These are phyloP conservation scores for Marasmarcha lunaedactyla DNA, from an alignment of 2,888 invertebrate genomes.

Conservation along the genomic window DNA sequence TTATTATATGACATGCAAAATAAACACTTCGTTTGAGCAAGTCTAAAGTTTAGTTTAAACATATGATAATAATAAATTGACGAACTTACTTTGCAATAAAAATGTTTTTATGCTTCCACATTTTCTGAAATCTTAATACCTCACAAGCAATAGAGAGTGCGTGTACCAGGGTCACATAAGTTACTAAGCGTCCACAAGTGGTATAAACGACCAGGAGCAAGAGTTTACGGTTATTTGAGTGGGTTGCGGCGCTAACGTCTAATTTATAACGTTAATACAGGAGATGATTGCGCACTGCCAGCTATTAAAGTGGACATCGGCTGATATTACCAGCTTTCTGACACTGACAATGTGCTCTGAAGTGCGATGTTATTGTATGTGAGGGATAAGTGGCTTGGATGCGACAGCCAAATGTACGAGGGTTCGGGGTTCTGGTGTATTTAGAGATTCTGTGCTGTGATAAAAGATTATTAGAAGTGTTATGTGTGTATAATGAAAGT, in stretches of 20 bases:
- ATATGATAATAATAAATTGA: too few relatives aligned
- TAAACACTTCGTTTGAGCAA: too few relatives aligned
- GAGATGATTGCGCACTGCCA: slow-evolving; percentile 36
- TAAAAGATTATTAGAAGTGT: too few relatives aligned
- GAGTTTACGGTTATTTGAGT: slow-evolving; percentile 63
- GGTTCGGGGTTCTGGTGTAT: too few relatives aligned
- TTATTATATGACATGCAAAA: too few relatives aligned
- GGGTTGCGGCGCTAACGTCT: slow-evolving; percentile 52
- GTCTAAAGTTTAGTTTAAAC: too few relatives aligned
- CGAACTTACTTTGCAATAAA: too few relatives aligned
- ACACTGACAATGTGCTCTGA: slow-evolving; percentile 13
- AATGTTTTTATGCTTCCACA: too few relatives aligned
- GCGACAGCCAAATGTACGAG: neutral
- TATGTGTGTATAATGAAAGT: too few relatives aligned
- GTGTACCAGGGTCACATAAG: slow-evolving; percentile 33
- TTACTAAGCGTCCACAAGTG: slow-evolving; percentile 39
- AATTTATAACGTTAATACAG: slow-evolving; percentile 67
- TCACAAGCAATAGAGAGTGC: slow-evolving; percentile 20
- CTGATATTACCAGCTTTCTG: slow-evolving; percentile 22
- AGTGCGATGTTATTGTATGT: neutral
- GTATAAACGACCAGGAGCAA: slow-evolving; percentile 41
- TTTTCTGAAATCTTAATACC: too few relatives aligned
- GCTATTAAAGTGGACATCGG: slow-evolving; percentile 17
- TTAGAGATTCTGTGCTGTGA: too few relatives aligned
- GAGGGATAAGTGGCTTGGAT: neutral